Percentiles rank a stretch among this genome's conserved stretches.
phyloP scores from a whole-genome alignment of 2,113 vertebrate genomes.

The Limanda limanda region DNA sequence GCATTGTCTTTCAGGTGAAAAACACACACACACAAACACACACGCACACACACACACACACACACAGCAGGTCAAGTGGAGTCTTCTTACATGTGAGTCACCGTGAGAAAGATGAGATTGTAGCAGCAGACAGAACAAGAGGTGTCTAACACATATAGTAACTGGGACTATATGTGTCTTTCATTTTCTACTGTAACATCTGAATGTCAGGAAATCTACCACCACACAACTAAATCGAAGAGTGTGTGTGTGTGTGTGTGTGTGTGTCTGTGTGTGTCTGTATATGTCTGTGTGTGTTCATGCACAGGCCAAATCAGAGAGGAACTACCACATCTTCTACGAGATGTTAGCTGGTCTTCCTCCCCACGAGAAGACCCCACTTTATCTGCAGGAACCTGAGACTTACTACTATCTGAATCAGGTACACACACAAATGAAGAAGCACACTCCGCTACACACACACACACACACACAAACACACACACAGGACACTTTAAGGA shows the following conservation, averaged over 20 bases:
- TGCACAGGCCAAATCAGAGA: slow-evolving; percentile 93
- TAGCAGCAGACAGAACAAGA: slow-evolving; percentile 9
- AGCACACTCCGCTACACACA: not conserved
- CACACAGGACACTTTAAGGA: slow-evolving; percentile 7
- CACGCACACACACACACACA: slow-evolving; percentile 45
- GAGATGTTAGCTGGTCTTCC: slow-evolving; percentile 96
- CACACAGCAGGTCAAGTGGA: slow-evolving; percentile 33
- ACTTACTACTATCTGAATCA: slow-evolving; percentile 98
- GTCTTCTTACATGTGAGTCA: slow-evolving; percentile 73
- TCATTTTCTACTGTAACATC: not conserved
- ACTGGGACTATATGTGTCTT: not conserved
- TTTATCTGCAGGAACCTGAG: slow-evolving; percentile 95
- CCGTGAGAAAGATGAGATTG: slow-evolving; percentile 55
- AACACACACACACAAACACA: slow-evolving; percentile 44
- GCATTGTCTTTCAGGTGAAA: slow-evolving; percentile 96
- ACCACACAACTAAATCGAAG: not conserved
- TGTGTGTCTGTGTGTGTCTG: slow-evolving; percentile 7
- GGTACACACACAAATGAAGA: slow-evolving; percentile 41
- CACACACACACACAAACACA: slow-evolving; percentile 3
- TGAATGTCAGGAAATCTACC: not conserved
- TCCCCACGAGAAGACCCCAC: slow-evolving; percentile 83
- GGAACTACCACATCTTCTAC: slow-evolving; percentile 99
- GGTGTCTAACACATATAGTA: slow-evolving; percentile 37
- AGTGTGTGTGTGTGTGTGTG: not conserved
- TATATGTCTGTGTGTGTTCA: slow-evolving; percentile 36